Base-by-base conservation (phyloP, 2,113 vertebrate species). In the Syngnathus typhle region DNA sequence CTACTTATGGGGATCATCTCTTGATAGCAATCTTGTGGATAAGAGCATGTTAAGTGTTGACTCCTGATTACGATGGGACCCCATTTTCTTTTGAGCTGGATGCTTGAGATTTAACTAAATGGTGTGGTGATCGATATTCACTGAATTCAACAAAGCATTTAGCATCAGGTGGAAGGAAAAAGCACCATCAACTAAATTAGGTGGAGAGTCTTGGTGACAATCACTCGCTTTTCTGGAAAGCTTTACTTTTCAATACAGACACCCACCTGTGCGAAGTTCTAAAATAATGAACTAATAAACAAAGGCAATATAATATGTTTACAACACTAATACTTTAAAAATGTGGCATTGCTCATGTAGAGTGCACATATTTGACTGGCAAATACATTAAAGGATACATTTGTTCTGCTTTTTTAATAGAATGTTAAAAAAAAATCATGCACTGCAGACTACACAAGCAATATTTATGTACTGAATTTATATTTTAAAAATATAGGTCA, bases 1-100 rank as follows among this genome's bases (percentile, higher is more conserved):
- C 68, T 67, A 55, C 51, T 78, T 23, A 51, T 21, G 76, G 79
- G 62, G 55, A 56, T 67, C 60, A 12, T 66, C 69, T 76, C 73
- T 84, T 75, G 59, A 73, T 61, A 62, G 72, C 69, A 74, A 70
- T 84, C 51, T 55, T 61, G 62, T 70, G 62, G 66, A 78, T 70
- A 62, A 77, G 75, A 58, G 64, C 47, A 37, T 58, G 66, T 76
- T 41, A 64, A 81, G 78, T 78, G 70, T 79, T 77, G 72, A 54
- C 63, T 64, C 60, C 71, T 85, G 77, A 84, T 85, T 85, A 70
- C 51, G 60, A 12, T 55, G 39, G 37, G 36, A 1, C 16, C 18
- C 58, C 18, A 18, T 39, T 60, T 39, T n/a, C 15, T 37, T 39
- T 38, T 38, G 16, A 12, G 9, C 18, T 11, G 15, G 56, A 37